Evolutionary conservation across 2,888 invertebrate genomes (phyloP).

Genomic region (Arenicola marina): DNA sequence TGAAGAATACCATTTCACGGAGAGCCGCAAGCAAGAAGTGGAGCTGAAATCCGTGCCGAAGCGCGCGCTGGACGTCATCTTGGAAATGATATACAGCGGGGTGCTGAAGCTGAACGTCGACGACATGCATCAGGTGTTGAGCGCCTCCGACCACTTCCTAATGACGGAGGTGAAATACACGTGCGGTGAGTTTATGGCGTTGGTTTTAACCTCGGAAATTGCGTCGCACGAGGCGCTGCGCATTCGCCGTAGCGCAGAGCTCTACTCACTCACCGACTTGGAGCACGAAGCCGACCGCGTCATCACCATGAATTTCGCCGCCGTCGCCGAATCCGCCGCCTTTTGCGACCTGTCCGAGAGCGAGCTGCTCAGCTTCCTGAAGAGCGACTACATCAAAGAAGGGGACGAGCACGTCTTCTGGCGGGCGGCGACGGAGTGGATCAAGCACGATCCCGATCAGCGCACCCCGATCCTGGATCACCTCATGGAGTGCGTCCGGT

Average conservation of each 20-base stretch:
- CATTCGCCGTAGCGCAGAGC: constrained; percentile 19
- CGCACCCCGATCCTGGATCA: constrained; percentile 6
- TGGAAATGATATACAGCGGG: constrained; percentile 25
- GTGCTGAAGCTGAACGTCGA: constrained; percentile 15
- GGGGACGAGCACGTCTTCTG: constrained; percentile 21
- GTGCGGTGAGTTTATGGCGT: constrained; percentile 22
- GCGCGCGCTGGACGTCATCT: constrained; percentile 18
- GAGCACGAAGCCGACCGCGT: constrained; percentile 17
- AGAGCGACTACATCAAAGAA: constrained; percentile 18
- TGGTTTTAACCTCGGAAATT: constrained; percentile 13
- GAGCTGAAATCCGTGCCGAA: constrained; percentile 19
- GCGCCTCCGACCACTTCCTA: constrained; percentile 21
- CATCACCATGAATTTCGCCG: constrained; percentile 12
- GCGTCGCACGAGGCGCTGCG: constrained; percentile 18
- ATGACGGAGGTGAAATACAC: constrained; percentile 19
- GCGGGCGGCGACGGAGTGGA: constrained; percentile 21
- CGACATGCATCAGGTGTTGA: constrained; percentile 18
- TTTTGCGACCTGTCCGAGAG: constrained; percentile 15
- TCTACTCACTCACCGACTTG: constrained; percentile 20
- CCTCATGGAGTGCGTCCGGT: constrained; percentile 19
- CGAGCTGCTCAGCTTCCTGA: constrained; percentile 10
- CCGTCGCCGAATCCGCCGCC: constrained; percentile 13
- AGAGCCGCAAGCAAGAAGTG: constrained; percentile 20
- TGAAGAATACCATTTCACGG: constrained; percentile 21
- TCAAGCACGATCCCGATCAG: constrained; percentile 10